phyloP scores from a whole-genome alignment of 2,113 vertebrate genomes.

The Ameiurus melas region DNA sequence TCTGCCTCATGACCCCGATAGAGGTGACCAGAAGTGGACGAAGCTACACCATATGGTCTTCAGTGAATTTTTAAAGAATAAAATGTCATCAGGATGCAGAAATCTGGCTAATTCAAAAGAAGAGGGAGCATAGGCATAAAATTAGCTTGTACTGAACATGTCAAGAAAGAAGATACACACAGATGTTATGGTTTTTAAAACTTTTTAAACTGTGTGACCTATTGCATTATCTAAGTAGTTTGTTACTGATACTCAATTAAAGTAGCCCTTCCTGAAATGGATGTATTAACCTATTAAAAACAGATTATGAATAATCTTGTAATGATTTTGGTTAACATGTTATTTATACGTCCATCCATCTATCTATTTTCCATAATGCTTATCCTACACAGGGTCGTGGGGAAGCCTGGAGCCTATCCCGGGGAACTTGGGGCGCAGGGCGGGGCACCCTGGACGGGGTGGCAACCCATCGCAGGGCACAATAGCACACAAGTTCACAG shows the following conservation, averaged over 20 bases:
- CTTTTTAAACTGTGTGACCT: not conserved
- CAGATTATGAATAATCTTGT: not conserved
- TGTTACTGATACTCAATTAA: not conserved
- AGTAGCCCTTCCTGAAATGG: not conserved
- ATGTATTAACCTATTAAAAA: too few relatives aligned
- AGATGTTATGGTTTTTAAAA: not conserved
- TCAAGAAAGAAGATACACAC: not conserved
- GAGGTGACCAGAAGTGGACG: slow-evolving; percentile 28
- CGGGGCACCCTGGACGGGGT: too few relatives aligned
- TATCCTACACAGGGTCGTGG: too few relatives aligned
- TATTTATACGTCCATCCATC: not conserved
- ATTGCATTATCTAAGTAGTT: not conserved
- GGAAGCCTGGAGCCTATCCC: too few relatives aligned
- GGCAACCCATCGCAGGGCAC: too few relatives aligned
- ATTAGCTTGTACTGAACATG: not conserved
- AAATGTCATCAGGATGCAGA: slow-evolving; percentile 8
- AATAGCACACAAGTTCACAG: too few relatives aligned
- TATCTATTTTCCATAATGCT: too few relatives aligned
- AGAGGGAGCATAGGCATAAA: not conserved
- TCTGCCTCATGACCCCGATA: not conserved
- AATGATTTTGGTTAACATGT: not conserved
- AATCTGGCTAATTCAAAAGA: not conserved
- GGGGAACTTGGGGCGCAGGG: too few relatives aligned
- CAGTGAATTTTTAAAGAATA: not conserved
- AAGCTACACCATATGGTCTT: slow-evolving; percentile 36